These are phyloP conservation scores for Dryoscopus gambensis DNA, from an alignment of 2,113 vertebrate genomes.

Conservation along the genomic window DNA sequence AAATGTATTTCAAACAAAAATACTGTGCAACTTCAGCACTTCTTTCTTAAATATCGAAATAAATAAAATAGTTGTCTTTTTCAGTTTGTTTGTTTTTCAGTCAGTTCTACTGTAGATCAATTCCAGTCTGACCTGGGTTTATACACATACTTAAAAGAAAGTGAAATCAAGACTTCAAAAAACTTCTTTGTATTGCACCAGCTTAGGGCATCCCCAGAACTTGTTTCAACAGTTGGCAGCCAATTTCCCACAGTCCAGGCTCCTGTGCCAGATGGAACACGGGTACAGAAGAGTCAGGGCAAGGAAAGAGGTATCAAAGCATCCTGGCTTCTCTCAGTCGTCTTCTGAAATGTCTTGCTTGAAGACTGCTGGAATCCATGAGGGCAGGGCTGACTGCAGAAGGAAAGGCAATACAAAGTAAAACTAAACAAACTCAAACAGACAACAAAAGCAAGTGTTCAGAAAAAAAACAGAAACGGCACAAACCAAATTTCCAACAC, in stretches of 20 bases:
- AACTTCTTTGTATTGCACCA: constrained; percentile 77
- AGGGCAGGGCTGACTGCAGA: constrained; percentile 69
- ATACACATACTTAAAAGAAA: constrained; percentile 68
- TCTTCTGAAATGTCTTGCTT: constrained; percentile 74
- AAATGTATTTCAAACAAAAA: constrained; percentile 78
- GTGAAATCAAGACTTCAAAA: constrained; percentile 59
- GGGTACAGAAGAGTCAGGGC: constrained; percentile 40
- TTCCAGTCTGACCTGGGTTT: constrained; percentile 72
- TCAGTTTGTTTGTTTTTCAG: constrained; percentile 69
- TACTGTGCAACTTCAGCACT: constrained; percentile 74
- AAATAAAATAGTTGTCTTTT: constrained; percentile 79
- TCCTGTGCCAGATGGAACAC: constrained; percentile 65
- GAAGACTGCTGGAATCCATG: constrained; percentile 61
- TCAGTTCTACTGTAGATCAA: constrained; percentile 68
- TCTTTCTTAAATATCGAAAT: constrained; percentile 79
- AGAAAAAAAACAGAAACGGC: background rate
- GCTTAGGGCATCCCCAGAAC: constrained; percentile 68
- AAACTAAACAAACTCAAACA: constrained; percentile 68
- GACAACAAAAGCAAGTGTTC: background rate
- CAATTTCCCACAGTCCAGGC: constrained; percentile 57
- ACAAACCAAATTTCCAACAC: background rate
- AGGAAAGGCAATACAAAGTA: constrained; percentile 75
- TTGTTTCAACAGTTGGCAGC: constrained; percentile 58
- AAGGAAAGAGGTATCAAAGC: constrained; percentile 52
- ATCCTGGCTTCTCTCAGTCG: constrained; percentile 46